Conservation (phyloP, 1,140 invertebrate genomes). For the Solen grandis region DNA sequence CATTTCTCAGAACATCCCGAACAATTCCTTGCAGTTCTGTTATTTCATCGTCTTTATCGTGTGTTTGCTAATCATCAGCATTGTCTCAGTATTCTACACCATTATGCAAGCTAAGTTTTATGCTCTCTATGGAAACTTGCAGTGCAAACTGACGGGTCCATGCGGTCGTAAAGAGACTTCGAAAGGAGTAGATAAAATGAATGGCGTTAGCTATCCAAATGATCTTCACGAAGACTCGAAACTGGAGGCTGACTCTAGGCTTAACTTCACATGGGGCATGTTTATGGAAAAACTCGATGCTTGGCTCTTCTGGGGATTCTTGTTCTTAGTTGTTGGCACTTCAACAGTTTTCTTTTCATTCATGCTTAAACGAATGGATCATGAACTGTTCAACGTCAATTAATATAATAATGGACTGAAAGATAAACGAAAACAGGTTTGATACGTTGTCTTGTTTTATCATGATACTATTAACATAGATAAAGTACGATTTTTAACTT, state of each 20-base stretch:
- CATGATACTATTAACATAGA: too few relatives aligned
- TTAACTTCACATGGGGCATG: conserved; percentile 44
- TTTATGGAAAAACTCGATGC: conserved; percentile 21
- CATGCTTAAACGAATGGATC: neutral
- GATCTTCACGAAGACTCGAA: neutral
- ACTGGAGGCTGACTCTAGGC: too few relatives aligned
- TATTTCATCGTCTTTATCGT: conserved; percentile 37
- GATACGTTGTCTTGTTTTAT: too few relatives aligned
- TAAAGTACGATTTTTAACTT: too few relatives aligned
- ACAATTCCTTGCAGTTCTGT: conserved; percentile 32
- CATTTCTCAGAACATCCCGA: conserved; percentile 22
- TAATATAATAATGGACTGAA: too few relatives aligned
- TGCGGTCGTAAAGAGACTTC: neutral
- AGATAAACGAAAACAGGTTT: too few relatives aligned
- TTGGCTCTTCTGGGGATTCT: conserved; percentile 15
- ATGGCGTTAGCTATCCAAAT: neutral
- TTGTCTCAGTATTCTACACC: conserved; percentile 24
- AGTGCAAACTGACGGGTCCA: conserved; percentile 7
- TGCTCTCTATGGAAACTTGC: neutral
- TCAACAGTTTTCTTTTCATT: neutral
- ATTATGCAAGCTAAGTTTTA: conserved; percentile 22
- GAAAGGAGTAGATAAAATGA: neutral
- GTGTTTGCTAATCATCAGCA: conserved; percentile 21
- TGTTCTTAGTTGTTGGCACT: neutral
- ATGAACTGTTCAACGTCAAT: too few relatives aligned